Evolutionary conservation across 2,797 vertebrate genomes (phyloP), one percentile per base, ranked within the genome.

Genomic region (Myiotriccus ornatus): DNA sequence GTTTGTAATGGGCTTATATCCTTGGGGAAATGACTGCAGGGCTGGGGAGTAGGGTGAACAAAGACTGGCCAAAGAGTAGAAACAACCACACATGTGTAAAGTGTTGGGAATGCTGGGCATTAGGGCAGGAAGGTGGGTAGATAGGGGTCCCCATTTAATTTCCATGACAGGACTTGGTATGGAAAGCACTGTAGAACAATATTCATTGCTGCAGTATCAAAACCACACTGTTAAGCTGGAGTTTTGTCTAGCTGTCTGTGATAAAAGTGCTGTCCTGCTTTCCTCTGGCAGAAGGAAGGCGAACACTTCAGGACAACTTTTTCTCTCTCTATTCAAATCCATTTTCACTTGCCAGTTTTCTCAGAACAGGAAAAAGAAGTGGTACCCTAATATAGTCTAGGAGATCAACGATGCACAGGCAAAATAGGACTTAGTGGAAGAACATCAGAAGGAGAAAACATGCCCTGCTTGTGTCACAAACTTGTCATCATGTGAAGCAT

Each of bases 401-500:
- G 56, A 75, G 39, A 60, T 30, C 18, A 41, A 67, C 0, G 2
- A 15, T 62, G 53, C 3, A 2, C 46, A 85, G 63, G 21, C 32
- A 56, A 55, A 87, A 22, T 17, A 34, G 22, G 25, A 84, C 28
- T 56, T 15, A 39, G 32, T 55, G 30, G 24, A 65, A 65, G 59
- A 41, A 75, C 82, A 75, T 56, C 30, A 52, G n/a, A 39, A 68
- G 10, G 17, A 17, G 30, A 50, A 64, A 68, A 14, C 2, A 3
- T 7, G 17, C 22, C 21, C 21, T 65, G 16, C 30, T 71, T 71
- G 34, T 4, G 8, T 32, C 18, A 71, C 46, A 64, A 56, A n/a
- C 23, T 55, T 15, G 9, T 53, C n/a, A 28, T 49, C 0, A 0
- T 10, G 39, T 68, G 59, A 71, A 59, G 8, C 23, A 44, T 44